Evolutionary conservation across 2,888 invertebrate species (phyloP), one percentile per base, ranked within the genome.

Genomic region (Lepidonotus clava): DNA sequence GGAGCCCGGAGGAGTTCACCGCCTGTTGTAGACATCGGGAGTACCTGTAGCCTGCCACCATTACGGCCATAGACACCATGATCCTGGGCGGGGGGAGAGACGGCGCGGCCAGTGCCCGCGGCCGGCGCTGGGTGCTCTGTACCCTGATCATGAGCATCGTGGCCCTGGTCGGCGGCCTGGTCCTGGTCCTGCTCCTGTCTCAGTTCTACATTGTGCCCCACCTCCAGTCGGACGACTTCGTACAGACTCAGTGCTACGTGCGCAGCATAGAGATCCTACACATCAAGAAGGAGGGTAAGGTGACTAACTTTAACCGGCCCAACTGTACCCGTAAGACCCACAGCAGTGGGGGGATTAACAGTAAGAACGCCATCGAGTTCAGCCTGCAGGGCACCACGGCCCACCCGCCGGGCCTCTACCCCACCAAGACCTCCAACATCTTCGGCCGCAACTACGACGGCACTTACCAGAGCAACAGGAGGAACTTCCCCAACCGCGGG

Each of bases 201-300:
- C 85, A 85, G 32, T 46, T 85, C 66, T 85, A 66, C 40, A 66
- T 85, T 8, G 85, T 85, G 18, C 85, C 85, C 4, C 67, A 85
- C 34, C 8, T 85, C 32, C 32, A 85, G 18, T 46, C 67, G n/a
- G 85, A 71, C 14, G 85, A 85, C 51, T 85, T 85, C 34, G 85
- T 85, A 32, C 85, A 76, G 46, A 85, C 85, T 2, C 46, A 67
- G 24, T 85, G 85, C 46, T 85, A 84, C 41, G 66, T 84, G 18
- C 66, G 84, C 2, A 56, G 41, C 24, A 84, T 84, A n/a, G 84
- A 84, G 40, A 66, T 84, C 24, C 38, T 66, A 36, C 40, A 56
- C 28, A 66, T 84, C 24, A 66, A 41, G 38, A 4, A 41, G 0
- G 84, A 38, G 38, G 61, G 84, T n/a, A 21, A n/a, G 6, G 51